These are phyloP conservation scores for Diadema setosum DNA, from an alignment of 35 echinoderm and acorn worm genomes.

Conservation along the genomic window DNA sequence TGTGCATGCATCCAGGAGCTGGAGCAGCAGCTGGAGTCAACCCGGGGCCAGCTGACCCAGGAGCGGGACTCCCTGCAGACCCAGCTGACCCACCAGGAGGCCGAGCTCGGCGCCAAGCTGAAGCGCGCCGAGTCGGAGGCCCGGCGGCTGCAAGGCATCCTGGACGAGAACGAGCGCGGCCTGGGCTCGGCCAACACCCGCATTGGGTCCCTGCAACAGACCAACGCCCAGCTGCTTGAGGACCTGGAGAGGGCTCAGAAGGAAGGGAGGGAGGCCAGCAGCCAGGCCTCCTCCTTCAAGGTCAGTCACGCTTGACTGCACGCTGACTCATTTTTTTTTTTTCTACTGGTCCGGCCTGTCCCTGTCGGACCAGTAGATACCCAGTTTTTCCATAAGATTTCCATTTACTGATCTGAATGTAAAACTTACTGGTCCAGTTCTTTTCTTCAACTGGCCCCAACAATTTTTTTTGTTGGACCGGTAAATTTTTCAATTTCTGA, in stretches of 20 bases:
- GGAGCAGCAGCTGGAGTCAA: conserved; percentile 67
- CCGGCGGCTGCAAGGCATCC: conserved; percentile 47
- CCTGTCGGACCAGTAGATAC: too few species aligned
- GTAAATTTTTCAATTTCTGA: too few species aligned
- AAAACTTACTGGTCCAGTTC: too few species aligned
- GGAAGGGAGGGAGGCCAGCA: conserved; percentile 63
- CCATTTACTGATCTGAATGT: too few species aligned
- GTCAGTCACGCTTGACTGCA: background rate
- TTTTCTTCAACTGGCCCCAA: too few species aligned
- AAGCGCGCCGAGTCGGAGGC: conserved; percentile 73
- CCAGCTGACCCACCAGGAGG: conserved; percentile 43
- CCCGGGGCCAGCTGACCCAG: conserved; percentile 17
- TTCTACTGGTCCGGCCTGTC: too few species aligned
- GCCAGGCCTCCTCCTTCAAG: conserved; percentile 34
- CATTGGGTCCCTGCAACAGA: conserved; percentile 53
- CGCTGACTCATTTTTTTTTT: too few species aligned
- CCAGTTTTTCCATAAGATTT: too few species aligned
- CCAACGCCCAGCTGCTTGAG: conserved; percentile 59
- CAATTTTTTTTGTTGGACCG: too few species aligned
- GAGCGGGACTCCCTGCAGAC: conserved; percentile 56
- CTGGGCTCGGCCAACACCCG: conserved; percentile 87
- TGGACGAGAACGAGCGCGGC: conserved; percentile 75
- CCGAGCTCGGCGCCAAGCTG: conserved; percentile 59
- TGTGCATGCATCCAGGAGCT: too few species aligned
- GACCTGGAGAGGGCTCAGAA: conserved; percentile 69